Percentiles rank a stretch among this genome's conserved stretches.
Conservation (phyloP, 1,140 invertebrate species). For the Globodera ellingtonae region DNA sequence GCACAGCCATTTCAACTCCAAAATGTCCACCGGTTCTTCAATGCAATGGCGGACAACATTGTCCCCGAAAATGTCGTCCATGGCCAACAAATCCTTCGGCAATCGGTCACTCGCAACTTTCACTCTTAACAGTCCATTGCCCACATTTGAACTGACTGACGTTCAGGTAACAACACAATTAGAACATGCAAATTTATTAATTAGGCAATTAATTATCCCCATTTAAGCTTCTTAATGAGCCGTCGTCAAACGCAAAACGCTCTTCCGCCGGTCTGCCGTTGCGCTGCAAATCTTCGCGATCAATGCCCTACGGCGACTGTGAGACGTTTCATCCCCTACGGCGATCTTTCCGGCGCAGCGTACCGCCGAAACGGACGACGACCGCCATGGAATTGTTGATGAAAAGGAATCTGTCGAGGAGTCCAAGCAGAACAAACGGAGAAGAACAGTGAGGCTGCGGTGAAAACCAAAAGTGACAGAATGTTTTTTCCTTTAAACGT, state of each 20-base stretch:
- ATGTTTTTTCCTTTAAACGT: no score
- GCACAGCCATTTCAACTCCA: conserved; percentile 14
- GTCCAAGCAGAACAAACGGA: no score
- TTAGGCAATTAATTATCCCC: no score
- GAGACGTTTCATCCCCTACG: not conserved
- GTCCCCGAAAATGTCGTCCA: conserved; percentile 12
- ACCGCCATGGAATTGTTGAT: not conserved
- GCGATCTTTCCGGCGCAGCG: not conserved
- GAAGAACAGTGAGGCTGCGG: no score
- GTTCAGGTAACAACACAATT: not conserved
- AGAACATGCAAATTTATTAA: not conserved
- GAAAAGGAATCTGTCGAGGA: not conserved
- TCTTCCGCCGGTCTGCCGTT: not conserved
- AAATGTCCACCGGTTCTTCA: conserved; percentile 18
- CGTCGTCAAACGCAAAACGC: not conserved
- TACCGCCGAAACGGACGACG: not conserved
- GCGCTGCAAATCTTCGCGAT: not conserved
- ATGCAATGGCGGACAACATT: conserved; percentile 12
- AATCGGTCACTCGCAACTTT: not conserved
- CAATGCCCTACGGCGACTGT: not conserved
- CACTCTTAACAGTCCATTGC: conserved; percentile 11
- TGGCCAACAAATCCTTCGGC: not conserved
- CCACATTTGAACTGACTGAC: conserved; percentile 9
- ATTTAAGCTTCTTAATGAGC: not conserved
- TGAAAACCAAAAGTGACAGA: no score